These are phyloP conservation scores for Zhengitettix transpicula DNA, from an alignment of 2,888 invertebrate genomes.

Conservation along the genomic window DNA sequence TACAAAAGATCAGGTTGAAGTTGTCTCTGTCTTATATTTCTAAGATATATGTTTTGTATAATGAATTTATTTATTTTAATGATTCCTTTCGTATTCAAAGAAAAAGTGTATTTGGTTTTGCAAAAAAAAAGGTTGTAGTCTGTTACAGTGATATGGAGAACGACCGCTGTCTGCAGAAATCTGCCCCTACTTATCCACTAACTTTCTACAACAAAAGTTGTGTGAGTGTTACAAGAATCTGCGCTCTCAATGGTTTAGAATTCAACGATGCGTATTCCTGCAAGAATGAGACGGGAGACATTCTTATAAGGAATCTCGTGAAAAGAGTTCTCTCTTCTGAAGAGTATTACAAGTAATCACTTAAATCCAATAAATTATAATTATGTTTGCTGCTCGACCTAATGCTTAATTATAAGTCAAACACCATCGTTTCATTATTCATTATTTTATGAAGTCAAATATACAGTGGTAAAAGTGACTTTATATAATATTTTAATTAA, in stretches of 20 bases:
- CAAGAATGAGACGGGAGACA: conserved; percentile 18
- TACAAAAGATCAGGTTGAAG: no score
- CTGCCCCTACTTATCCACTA: conserved; percentile 19
- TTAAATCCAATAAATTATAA: not conserved
- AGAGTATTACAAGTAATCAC: conserved; percentile 46
- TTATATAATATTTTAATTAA: no score
- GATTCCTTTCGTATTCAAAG: no score
- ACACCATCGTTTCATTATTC: no score
- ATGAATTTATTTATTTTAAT: no score
- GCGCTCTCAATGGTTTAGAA: conserved; percentile 24
- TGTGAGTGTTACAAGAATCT: conserved; percentile 32
- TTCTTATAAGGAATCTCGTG: conserved; percentile 35
- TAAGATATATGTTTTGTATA: no score
- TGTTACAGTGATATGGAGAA: conserved; percentile 51
- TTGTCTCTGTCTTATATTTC: no score
- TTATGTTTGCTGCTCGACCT: no score
- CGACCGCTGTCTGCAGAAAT: conserved; percentile 30
- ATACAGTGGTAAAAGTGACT: no score
- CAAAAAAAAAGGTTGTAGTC: conserved; percentile 25
- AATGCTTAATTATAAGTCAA: no score
- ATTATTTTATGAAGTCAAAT: no score
- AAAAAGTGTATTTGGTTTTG: no score
- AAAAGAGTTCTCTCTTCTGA: conserved; percentile 41
- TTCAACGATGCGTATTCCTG: conserved; percentile 33
- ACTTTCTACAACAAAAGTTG: conserved; percentile 39